Base-by-base conservation (phyloP, 1,140 invertebrate species). In the Lithobius niger region DNA sequence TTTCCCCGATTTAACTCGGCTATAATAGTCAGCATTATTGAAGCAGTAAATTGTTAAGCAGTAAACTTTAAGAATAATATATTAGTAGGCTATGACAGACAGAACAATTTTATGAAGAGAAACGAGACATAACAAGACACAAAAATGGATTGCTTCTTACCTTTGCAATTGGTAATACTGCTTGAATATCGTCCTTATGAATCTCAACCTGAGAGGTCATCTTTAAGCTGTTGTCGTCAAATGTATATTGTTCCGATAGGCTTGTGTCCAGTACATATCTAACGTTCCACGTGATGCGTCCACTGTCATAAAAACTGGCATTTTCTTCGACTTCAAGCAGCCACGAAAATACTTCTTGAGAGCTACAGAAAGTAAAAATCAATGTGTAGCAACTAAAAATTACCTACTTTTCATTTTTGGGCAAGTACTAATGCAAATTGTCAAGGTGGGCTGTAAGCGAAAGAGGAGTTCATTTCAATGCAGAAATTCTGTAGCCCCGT, bases 151-250 rank as follows among this genome's bases (percentile, higher is more conserved):
- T n/a, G n/a, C n/a, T n/a, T 52, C 49, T 70, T 74, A 91, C 89
- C 82, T 95, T 95, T 28, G 91, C 88, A 66, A 96, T 93, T 3
- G 91, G 89, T 24, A 96, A 75, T 25, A 96, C 88, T 1, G 88
- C 86, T 71, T 95, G 88, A 36, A 92, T 89, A 65, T 93, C 87
- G 68, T 96, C 91, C 69, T 94, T 94, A 65, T 92, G 86, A 60
- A 94, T 86, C 66, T 92, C 86, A 2, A 94, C 76, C 58, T 85
- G 75, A 2, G 86, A 84, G 44, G 82, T 81, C n/a, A 86, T 69
- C 65, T 87, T 89, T 40, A 75, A 79, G 67, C 71, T 80, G 60
- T 77, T 74, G 58, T 78, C 73, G 27, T 78, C 74, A 49, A 77
- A 75, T 61, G 77, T 76, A 61, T 78, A 74, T 52, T 77, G 73